Evolutionary conservation across 2,113 vertebrate genomes (phyloP), one percentile per base, ranked within the genome.

Genomic region (Phalacrocorax carbo): DNA sequence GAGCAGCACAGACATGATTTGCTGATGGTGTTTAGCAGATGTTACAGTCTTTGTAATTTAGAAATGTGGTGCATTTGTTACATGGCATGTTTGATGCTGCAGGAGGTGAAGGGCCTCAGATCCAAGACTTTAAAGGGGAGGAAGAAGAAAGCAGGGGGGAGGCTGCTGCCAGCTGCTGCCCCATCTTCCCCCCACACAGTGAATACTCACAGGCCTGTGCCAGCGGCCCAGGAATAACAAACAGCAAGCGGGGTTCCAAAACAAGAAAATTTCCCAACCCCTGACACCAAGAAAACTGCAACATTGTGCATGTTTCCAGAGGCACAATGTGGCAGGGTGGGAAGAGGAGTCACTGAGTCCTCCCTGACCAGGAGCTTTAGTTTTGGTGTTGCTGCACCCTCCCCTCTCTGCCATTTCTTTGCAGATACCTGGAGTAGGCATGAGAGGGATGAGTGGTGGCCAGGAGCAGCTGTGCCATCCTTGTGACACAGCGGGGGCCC

Each of bases 181-280:
- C 32, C 40, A 27, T n/a, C 48, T 12, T 19, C 68, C 51, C 10
- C 58, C n/a, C 6, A 2, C 21, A 19, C 0, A 0, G 54, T 34
- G 22, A 77, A 32, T n/a, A 29, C 14, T 16, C 44, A 46, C 30
- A 57, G 36, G n/a, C 16, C 22, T 21, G 9, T 9, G 55, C 30
- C 40, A 92, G 44, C 26, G 27, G 20, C 3, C 61, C 16, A 21
- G 75, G 34, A 48, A 18, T 15, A 73, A n/a, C 1, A 0, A 36
- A 27, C 0, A 0, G 20, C n/a, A 86, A 32, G 21, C 3, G 8
- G 4, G 12, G 20, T 16, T 81, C 54, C 54, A 55, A 54, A 81
- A 8, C 6, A 26, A 48, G 66, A 60, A n/a, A 8, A 22, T 68
- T 30, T 80, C 38, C 34, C 36, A 73, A 52, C 19, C 13, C 42